Base-by-base conservation (phyloP, 1,140 invertebrate species). In the Neomicropteryx cornuta region DNA sequence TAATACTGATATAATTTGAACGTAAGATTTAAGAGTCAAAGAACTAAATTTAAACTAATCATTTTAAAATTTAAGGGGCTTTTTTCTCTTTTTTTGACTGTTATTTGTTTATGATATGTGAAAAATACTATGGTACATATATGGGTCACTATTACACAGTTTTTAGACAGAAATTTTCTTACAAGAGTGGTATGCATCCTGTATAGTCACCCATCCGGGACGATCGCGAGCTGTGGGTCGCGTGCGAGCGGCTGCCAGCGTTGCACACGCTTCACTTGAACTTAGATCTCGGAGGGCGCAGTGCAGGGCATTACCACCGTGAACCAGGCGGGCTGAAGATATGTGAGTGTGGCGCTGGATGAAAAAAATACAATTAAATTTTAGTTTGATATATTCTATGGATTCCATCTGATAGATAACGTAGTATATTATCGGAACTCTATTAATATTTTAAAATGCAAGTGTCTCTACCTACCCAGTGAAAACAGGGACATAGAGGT, bases 181-280 rank as follows among this genome's bases (percentile, higher is more conserved):
- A 67, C 64, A 64, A 22, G 58, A 58, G 47, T 68, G 62, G 22
- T 59, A 60, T 1, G 65, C 47, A 46, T 65, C 65, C 5, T 40
- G 23, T 13, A 68, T 50, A n/a, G 58, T 59, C 41, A 57, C 62
- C 48, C 54, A 58, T 24, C 52, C 65, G 13, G 60, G 53, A 0
- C 60, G 52, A 33, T 66, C 62, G 2, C 52, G 27, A 4, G 65
- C 62, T n/a, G 55, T 52, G 36, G 60, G 52, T 40, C 58, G 43
- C 2, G 54, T 51, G n/a, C 62, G 56, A 24, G 62, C 56, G 20
- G 62, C 61, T 5, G 54, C 56, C 27, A 68, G 53, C 18, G 62
- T 67, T 36, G 57, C 53, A 46, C 64, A 67, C 27, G 53, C 54
- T 50, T 67, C 64, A 16, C 39, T 22, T n/a, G 49, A 45, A 0